Evolutionary conservation across 2,113 vertebrate species (phyloP).

Genomic region (Pica pica): DNA sequence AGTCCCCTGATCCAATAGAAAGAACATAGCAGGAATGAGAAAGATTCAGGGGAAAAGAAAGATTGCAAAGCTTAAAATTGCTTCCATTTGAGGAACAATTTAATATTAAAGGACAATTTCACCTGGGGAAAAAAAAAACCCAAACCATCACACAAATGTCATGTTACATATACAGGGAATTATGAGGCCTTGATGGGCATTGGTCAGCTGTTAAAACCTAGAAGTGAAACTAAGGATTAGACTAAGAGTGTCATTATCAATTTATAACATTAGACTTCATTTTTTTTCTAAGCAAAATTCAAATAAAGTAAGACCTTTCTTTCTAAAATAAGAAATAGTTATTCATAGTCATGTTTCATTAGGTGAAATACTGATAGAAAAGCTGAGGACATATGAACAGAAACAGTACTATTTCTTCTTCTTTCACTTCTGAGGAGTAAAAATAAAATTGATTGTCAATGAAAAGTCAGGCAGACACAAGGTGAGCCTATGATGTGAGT

Average conservation of each 20-base stretch:
- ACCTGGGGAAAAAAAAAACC: too few relatives aligned
- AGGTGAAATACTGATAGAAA: neutral
- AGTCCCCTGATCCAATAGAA: neutral
- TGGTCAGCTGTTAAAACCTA: neutral
- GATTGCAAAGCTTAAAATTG: neutral
- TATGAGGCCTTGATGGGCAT: neutral
- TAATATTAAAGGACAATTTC: neutral
- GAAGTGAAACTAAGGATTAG: neutral
- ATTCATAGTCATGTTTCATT: neutral
- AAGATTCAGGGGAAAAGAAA: neutral
- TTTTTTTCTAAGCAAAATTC: neutral
- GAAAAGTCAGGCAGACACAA: neutral
- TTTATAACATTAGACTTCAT: neutral
- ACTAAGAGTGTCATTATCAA: neutral
- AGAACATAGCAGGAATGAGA: neutral
- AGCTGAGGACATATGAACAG: neutral
- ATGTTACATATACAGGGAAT: neutral
- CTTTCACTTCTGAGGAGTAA: neutral
- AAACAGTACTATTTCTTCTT: neutral
- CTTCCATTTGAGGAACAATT: neutral
- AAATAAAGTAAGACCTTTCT: neutral
- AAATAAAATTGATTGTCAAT: neutral
- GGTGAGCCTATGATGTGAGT: neutral
- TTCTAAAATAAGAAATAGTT: neutral
- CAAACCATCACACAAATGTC: too few relatives aligned